phyloP scores from a whole-genome alignment of 2,113 vertebrate species.

The Hiodon alosoides region DNA sequence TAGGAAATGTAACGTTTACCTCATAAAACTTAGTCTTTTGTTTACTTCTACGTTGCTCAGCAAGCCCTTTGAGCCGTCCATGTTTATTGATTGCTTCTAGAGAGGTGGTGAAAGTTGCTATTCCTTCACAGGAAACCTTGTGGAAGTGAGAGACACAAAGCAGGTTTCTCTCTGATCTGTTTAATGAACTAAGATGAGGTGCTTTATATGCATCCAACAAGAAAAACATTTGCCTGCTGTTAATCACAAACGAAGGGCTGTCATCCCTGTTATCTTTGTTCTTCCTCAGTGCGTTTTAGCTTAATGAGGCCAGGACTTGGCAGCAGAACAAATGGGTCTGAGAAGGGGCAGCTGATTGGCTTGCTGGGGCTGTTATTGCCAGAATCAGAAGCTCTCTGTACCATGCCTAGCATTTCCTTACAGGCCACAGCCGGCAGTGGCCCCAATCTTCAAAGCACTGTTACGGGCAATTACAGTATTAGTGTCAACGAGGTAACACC shows the following conservation, averaged over 20 bases:
- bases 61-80: neutral
- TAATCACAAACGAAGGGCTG: constrained; percentile 11
- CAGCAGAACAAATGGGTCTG: constrained; percentile 13
- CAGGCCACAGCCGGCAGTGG: too few relatives aligned
- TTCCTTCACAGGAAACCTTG: neutral
- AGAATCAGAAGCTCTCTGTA: constrained; percentile 16
- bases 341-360: constrained; percentile 6
- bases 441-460: neutral
- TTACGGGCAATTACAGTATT: neutral
- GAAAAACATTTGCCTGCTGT: constrained; percentile 38
- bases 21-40: neutral
- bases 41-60: neutral
- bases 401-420: too few relatives aligned
- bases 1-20: neutral
- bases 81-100: neutral
- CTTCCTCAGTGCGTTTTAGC: constrained; percentile 9
- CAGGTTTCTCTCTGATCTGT: constrained; percentile 25
- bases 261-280: constrained; percentile 5
- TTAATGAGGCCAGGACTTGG: constrained; percentile 1
- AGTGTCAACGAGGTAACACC: neutral
- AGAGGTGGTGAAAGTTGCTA: neutral
- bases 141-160: constrained; percentile 37
- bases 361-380: neutral
- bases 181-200: constrained; percentile 39
- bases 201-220: constrained; percentile 27